phyloP scores from a whole-genome alignment of 1,140 invertebrate genomes.

The Trichogramma pretiosum region DNA sequence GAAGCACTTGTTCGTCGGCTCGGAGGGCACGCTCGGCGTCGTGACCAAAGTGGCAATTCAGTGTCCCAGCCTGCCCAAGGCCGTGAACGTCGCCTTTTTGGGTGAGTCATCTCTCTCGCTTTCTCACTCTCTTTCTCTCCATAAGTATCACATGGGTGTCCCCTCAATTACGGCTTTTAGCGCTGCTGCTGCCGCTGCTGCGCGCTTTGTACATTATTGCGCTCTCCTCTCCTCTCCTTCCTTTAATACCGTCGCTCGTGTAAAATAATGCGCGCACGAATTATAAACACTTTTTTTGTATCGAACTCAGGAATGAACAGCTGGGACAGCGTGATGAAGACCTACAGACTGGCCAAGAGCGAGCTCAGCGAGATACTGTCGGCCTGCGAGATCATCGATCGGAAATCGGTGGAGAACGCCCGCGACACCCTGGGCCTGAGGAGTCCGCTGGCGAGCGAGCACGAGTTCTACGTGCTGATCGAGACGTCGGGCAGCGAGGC shows the following conservation, averaged over 20 bases:
- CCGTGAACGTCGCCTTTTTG: conserved; percentile 77
- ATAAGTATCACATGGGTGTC: no score
- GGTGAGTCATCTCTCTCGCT: conserved; percentile 48
- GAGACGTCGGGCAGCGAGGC: conserved; percentile 82
- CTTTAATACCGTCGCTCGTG: no score
- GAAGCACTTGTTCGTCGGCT: conserved; percentile 95
- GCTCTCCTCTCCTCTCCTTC: no score
- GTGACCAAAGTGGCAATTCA: conserved; percentile 88
- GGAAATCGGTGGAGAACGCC: conserved; percentile 53
- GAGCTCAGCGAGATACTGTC: conserved; percentile 83
- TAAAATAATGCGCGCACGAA: no score
- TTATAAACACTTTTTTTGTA: no score
- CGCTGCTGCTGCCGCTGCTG: no score
- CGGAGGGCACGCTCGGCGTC: conserved; percentile 91
- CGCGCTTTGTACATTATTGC: no score
- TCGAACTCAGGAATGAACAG: conserved; percentile 63
- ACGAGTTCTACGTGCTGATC: conserved; percentile 83
- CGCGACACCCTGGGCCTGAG: conserved; percentile 54
- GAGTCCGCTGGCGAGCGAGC: conserved; percentile 34
- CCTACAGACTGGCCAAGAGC: conserved; percentile 61
- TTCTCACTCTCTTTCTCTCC: neutral
- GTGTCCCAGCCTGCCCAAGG: conserved; percentile 72
- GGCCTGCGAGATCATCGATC: conserved; percentile 89
- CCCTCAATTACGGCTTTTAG: no score
- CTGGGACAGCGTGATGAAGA: conserved; percentile 69